Base-by-base conservation (phyloP, 2,888 invertebrate species). In the Tromatobia lineatoria region DNA sequence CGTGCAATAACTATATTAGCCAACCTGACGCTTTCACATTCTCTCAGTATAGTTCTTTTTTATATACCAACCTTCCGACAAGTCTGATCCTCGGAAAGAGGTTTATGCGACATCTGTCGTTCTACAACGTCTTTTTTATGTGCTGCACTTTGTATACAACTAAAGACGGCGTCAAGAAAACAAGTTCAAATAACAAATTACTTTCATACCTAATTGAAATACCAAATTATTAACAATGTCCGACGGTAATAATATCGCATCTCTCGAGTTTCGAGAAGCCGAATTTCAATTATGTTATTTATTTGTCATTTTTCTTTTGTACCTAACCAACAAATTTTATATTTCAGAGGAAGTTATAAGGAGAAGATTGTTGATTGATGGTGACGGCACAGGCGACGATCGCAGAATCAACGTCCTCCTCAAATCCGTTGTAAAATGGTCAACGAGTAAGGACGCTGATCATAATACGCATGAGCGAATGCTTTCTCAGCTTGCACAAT, bases 331-430 rank as follows among this genome's bases (percentile, higher is more conserved):
- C n/a, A 64, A 59, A 50, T 50, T n/a, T 15, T 3, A 50, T n/a
- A n/a, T 50, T 50, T 50, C 47, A 50, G 47, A 50, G 47, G 47
- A 50, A 50, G 47, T 50, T 3, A 98, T 99, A 84, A 96, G 98
- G 88, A 95, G 98, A 88, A 96, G 99, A 86, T 94, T 99, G 52
- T 94, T 99, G 42, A 98, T 99, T 90, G 99, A 99, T 93, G 99
- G 99, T 18, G 99, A 99, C 95, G 99, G 99, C 8, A 98, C 98
- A 11, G 99, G 99, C 23, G 99, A 99, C 92, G 99, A 99, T 92
- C 95, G 99, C 80, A 95, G 98, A 80, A 95, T 99, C 23, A 98
- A 97, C 92, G 96, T 97, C 78, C 94, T 99, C 20, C 94, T 98
- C 11, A 98, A 98, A 94, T 96, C 97, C 25, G 95, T 97, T 82